Base-by-base conservation (phyloP, 2,888 invertebrate species). In the Thera obeliscata region DNA sequence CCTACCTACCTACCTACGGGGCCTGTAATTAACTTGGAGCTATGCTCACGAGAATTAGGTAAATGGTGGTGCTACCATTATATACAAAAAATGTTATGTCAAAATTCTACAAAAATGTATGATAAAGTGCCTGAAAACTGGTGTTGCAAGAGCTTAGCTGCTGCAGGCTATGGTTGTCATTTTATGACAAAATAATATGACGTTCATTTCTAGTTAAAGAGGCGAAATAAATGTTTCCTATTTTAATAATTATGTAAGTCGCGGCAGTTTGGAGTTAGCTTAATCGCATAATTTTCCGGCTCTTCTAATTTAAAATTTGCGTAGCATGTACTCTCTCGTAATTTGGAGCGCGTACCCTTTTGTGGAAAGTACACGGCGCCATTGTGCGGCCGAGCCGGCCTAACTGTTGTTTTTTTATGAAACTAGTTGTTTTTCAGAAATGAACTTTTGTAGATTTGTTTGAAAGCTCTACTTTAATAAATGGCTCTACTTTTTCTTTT, bases 391-490 rank as follows among this genome's bases (percentile, higher is more conserved):
- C 54, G 58, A 33, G 9, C 35, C 52, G 33, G 9, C 9, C 55
- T 2, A 59, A 52, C 38, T 46, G 54, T 59, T 36, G 67, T 55
- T 67, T 63, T 55, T 63, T 56, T 63, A 52, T 56, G 49, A 65
- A 59, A 55, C 43, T 58, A 50, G 49, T 63, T 59, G 59, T 63
- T 67, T 59, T 58, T 33, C 48, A 58, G 59, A 59, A 64, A 61
- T 41, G 35, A 56, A 67, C 62, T 58, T 58, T 54, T 55, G 52
- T 49, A 58, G 55, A 58, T 61, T 66, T 43, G 62, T 67, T 58
- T 54, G 61, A 66, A 59, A 58, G 58, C 54, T 55, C 56, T 49
- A 56, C 59, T 59, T 67, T 56, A 59, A 63, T 56, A 36, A 63
- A 67, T 56, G 12, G 22, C 55, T 50, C 43, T 59, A 36, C 22